phyloP scores from a whole-genome alignment of 2,113 vertebrate genomes.

The Bolborhynchus lineola region DNA sequence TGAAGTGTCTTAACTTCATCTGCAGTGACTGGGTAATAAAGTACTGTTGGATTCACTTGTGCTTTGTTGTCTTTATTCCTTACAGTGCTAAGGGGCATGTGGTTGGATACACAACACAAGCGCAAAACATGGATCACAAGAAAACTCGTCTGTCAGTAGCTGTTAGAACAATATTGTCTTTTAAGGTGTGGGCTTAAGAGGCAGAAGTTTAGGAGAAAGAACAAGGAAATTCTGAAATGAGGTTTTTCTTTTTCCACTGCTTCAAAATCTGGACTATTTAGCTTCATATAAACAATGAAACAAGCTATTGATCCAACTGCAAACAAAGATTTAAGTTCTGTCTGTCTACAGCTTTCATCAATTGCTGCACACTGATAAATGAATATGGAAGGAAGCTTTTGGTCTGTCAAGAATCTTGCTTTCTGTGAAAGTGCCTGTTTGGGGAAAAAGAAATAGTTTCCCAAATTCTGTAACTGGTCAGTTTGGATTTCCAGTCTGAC shows the following conservation, averaged over 20 bases:
- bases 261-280: not conserved
- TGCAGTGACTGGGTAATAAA: slow-evolving; percentile 58
- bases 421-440: not conserved
- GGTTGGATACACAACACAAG: not conserved
- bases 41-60: slow-evolving; percentile 8
- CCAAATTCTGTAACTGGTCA: not conserved
- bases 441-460: not conserved
- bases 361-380: not conserved
- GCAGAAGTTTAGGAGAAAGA: not conserved
- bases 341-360: not conserved
- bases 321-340: not conserved
- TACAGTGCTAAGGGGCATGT: not conserved
- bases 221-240: not conserved
- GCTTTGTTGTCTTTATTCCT: not conserved
- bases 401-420: not conserved
- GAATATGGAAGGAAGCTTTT: not conserved
- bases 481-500: not conserved
- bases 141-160: not conserved
- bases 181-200: not conserved
- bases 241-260: not conserved
- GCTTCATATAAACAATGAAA: not conserved
- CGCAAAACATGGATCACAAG: not conserved
- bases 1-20: slow-evolving; percentile 41
- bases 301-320: not conserved
- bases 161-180: not conserved